A percentile compares a stretch with the other conserved stretches of the same genome.
phyloP scores from a whole-genome alignment of 2,888 invertebrate species.

The Sarcophaga caerulescens region DNA sequence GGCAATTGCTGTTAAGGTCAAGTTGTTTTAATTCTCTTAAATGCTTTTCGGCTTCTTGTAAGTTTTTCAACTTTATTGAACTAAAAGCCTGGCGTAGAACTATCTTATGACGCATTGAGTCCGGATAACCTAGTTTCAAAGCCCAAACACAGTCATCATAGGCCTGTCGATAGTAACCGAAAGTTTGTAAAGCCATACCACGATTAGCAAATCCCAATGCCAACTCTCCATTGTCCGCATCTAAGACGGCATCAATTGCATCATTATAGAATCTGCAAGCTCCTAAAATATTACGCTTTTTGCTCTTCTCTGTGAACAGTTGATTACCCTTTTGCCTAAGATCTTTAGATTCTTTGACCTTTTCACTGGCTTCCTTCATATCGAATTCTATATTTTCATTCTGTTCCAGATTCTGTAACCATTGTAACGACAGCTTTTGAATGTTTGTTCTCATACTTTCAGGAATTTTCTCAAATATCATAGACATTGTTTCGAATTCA shows the following conservation, averaged over 20 bases:
- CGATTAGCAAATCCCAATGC: constrained; percentile 78
- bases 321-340: constrained; percentile 75
- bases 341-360: constrained; percentile 65
- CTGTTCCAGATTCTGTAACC: constrained; percentile 61
- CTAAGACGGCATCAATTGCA: constrained; percentile 75
- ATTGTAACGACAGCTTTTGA: constrained; percentile 17
- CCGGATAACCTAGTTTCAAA: constrained; percentile 73
- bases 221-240: constrained; percentile 68
- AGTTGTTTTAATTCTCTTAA: constrained; percentile 59
- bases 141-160: constrained; percentile 78
- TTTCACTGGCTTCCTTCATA: constrained; percentile 30
- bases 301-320: constrained; percentile 66
- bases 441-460: constrained; percentile 33
- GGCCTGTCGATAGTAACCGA: constrained; percentile 76
- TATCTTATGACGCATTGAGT: constrained; percentile 72
- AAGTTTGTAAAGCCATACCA: constrained; percentile 76
- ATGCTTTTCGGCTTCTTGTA: constrained; percentile 65
- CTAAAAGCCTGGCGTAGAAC: constrained; percentile 74
- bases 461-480: constrained; percentile 56
- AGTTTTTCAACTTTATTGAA: constrained; percentile 70
- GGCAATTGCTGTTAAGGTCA: constrained; percentile 69
- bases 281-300: constrained; percentile 65
- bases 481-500: constrained; percentile 71
- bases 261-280: constrained; percentile 76
- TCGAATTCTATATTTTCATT: constrained; percentile 39